Evolutionary conservation across 2,797 vertebrate genomes (phyloP).

Genomic region (Myotis planiceps): DNA sequence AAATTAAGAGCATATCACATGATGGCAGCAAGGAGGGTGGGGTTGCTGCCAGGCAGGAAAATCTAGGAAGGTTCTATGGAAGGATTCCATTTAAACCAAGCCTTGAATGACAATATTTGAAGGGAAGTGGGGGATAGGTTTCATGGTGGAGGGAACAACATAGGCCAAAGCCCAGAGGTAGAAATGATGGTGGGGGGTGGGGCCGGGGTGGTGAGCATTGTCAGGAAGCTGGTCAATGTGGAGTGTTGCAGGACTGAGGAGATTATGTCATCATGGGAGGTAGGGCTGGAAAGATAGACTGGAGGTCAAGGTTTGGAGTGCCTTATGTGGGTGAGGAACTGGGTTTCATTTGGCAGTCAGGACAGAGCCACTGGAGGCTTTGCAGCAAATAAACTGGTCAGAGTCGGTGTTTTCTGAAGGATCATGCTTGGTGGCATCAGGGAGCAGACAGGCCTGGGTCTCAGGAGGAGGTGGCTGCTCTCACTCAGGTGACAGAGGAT

Average conservation of each 20-base stretch:
- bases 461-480: neutral
- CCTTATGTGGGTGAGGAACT: neutral
- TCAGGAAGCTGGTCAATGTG: neutral
- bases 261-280: neutral
- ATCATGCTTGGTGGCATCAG: neutral
- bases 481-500: neutral
- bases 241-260: neutral
- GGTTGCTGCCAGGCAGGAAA: neutral
- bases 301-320: neutral
- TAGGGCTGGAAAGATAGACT: neutral
- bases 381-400: neutral
- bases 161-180: neutral
- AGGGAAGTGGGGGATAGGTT: neutral
- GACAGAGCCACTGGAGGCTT: neutral
- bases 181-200: rapidly evolving
- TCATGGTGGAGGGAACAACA: neutral
- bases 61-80: neutral
- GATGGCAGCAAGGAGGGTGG: neutral
- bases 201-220: no score
- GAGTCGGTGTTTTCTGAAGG: neutral
- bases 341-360: neutral
- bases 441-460: neutral
- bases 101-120: neutral
- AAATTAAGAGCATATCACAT: neutral
- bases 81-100: neutral